Evolutionary conservation across 2,113 vertebrate genomes (phyloP), one percentile per base, ranked within the genome.

Genomic region (Rhodinocichla rosea): DNA sequence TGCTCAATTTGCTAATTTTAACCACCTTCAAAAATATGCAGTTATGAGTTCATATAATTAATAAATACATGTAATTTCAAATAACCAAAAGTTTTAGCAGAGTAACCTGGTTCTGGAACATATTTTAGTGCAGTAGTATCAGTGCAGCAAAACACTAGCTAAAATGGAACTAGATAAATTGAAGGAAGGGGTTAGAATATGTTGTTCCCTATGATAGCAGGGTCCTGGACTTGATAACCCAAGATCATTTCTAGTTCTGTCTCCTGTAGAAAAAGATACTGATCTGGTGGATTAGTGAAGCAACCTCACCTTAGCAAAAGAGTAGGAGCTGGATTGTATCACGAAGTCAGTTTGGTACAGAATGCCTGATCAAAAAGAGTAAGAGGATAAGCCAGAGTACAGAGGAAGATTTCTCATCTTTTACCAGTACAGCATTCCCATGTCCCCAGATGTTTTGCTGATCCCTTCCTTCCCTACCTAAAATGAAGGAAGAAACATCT

Each of bases 241-340:
- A 44, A 55, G 52, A 82, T 26, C 0, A 0, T 42, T 94, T 90
- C 45, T 74, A 73, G 77, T 52, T 56, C 44, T 39, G 19, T 81
- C 20, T 90, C 6, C 62, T 83, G 47, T 19, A 92, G 45, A 79
- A 78, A 79, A 84, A 74, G 57, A 56, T 91, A 95, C 10, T 20
- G 45, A 81, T 84, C 71, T 77, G 47, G 20, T 7, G 20, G 92
- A 91, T 94, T 92, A 94, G 40, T 81, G 71, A 97, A 97, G 50
- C 7, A 89, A 89, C 40, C 27, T 91, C 65, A 78, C 83, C 67
- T 65, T 47, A 79, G 59, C 57, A 84, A 88, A 96, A 88, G 37
- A 35, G 35, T 75, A 81, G 57, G 52, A 68, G 24, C 22, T 23
- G 60, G 39, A 82, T 81, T 56, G 9, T 68, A 32, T 91, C 40